Conservation (phyloP, 2,888 invertebrate genomes). For the Chorisops tibialis region DNA sequence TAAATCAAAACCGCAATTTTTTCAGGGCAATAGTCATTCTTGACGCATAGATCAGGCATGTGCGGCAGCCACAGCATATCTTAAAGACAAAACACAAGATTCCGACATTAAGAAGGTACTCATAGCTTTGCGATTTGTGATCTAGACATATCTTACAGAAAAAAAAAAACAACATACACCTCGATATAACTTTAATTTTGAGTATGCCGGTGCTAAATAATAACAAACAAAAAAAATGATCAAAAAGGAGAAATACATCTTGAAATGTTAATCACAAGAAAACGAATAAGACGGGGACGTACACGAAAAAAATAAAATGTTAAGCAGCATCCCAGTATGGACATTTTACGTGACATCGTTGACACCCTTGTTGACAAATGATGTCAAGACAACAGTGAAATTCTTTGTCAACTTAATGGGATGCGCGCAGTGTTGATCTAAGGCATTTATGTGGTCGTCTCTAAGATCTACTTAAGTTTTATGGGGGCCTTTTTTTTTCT, state of each 20-base stretch:
- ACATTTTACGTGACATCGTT: conserved; percentile 31
- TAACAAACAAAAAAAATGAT: conserved; percentile 21
- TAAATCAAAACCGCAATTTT: too few species aligned
- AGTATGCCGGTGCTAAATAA: too few species aligned
- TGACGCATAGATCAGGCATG: too few species aligned
- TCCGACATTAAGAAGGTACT: too few species aligned
- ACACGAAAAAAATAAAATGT: conserved; percentile 6
- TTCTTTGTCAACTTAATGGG: conserved; percentile 27
- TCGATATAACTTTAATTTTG: too few species aligned
- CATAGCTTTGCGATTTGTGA: too few species aligned
- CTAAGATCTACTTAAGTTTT: conserved; percentile 14
- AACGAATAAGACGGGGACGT: conserved; percentile 1
- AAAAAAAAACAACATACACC: too few species aligned
- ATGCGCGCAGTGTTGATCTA: conserved; percentile 13
- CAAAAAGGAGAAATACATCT: background rate
- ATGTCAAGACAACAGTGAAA: conserved; percentile 31
- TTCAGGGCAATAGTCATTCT: too few species aligned
- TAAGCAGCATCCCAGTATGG: background rate
- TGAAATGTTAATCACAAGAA: conserved; percentile 1
- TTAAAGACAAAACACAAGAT: too few species aligned
- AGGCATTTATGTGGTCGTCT: conserved; percentile 18
- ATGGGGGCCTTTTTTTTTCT: background rate
- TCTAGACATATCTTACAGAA: too few species aligned
- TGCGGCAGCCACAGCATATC: too few species aligned
- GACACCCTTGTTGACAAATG: conserved; percentile 34